Base-by-base conservation (phyloP, 2,888 invertebrate genomes). In the Siphlonurus alternatus region DNA sequence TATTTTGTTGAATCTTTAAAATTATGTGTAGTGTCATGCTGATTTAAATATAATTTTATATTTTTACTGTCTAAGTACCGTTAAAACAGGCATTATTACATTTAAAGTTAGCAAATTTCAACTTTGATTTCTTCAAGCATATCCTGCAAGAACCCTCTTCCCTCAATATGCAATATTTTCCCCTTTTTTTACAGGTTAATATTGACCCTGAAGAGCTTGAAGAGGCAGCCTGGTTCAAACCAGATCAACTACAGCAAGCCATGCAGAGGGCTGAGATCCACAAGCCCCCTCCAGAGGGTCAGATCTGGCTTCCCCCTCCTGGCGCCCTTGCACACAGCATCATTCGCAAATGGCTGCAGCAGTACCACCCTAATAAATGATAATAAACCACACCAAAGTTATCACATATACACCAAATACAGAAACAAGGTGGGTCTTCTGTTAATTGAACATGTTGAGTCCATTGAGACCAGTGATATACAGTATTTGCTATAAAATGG, bases 261-360 rank as follows among this genome's bases (percentile, higher is more conserved):
- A 20, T 68, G 22, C 23, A 65, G 18, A 59, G 66, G 20, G 63
- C 66, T 25, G 66, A 67, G 23, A 38, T 59, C 1, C 1, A 53
- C 15, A 67, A 68, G 56, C 66, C 66, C 2, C 23, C 62, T 20
- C 38, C 64, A 23, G 53, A 65, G 38, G 62, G 24, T 20, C 54
- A 59, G 53, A 60, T 74, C 2, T 75, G 73, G 69, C 69, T 78
- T 22, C 79, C 80, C 18, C 78, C 79, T 1, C 71, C 71, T 38
- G 76, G 77, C 51, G 76, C 79, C 20, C 74, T 80, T 54, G 79
- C 80, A 2, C 76, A 78, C 69, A 73, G 73, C 53, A 72, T 80
- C 53, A 75, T 80, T 63, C 72, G 73, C 65, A 68, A 73, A 7
- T 79, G 79, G 79, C 67, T 73, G 5, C 53, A 60, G 3, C 62